Evolutionary conservation across 2,888 invertebrate genomes (phyloP), one percentile per base, ranked within the genome.

Genomic region (Sesamia inferens): DNA sequence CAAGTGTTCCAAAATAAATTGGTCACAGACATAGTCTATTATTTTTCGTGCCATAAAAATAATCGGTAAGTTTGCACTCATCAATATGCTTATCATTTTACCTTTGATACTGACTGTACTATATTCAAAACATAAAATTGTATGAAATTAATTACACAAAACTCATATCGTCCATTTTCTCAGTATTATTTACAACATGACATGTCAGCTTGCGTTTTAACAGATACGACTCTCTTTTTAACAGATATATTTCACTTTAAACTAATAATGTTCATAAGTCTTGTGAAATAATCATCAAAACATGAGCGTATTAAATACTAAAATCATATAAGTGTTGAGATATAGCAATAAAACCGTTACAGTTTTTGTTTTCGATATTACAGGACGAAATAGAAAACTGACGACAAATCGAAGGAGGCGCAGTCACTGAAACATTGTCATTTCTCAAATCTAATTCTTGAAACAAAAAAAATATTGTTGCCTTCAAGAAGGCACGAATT

Each of bases 161-260:
- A 79, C 70, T 65, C 44, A 73, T 75, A 67, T 81, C 78, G 8
- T 55, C 81, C 39, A 65, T 24, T 69, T 65, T n/a, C n/a, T 57
- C 44, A 48, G 55, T 57, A n/a, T 58, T 78, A 85, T 82, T 75
- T 81, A 84, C 79, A 84, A 57, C 44, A 42, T 16, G 44, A 79
- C 72, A 85, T 79, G 87, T 62, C 83, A 86, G 81, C 79, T 24
- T 39, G 65, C 68, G 51, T 10, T 68, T 16, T 13, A 22, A 59
- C 10, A 47, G 10, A 22, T 48, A 22, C 0, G 2, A 2, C 54
- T 24, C 0, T 5, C 0, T 22, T 51, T 44, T 31, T 31, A 31
- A 31, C 31, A 31, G 31, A 31, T 31, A 2, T 31, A 31, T 31
- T 31, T 31, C 3, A 1, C 31, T 31, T 31, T 31, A 31, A 7